Conservation (phyloP, 2,888 invertebrate species). For the Kuschelorhynchus macadamiae region DNA sequence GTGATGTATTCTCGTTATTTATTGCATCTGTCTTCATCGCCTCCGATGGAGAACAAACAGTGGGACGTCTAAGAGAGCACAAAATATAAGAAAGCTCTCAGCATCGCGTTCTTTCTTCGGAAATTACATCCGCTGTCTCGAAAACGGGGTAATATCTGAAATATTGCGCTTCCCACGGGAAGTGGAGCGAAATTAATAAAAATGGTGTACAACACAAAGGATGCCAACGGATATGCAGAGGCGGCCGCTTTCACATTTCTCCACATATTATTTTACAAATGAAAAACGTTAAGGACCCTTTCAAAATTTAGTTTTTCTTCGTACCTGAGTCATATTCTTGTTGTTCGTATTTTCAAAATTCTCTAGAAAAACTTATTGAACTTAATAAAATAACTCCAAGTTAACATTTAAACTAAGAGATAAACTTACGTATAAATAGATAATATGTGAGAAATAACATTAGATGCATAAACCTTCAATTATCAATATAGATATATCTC, state of each 20-base stretch:
- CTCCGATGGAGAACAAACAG: conserved; percentile 18
- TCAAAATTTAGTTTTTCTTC: no score
- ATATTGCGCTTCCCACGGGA: conserved; percentile 51
- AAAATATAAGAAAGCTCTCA: conserved; percentile 44
- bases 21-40: conserved; percentile 21
- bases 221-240: conserved; percentile 40
- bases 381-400: no score
- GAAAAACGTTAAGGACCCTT: no score
- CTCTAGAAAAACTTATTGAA: no score
- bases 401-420: no score
- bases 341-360: no score
- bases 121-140: conserved; percentile 48
- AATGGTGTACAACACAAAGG: conserved; percentile 48
- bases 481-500: no score
- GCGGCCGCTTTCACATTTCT: conserved; percentile 30
- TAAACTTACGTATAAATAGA: no score
- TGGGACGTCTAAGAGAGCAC: conserved; percentile 25
- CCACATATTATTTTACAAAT: conserved; percentile 31
- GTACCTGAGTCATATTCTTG: no score
- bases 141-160: conserved; percentile 50
- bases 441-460: no score
- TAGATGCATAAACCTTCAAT: no score
- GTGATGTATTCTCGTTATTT: conserved; percentile 23
- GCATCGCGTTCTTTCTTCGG: conserved; percentile 38
- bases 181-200: conserved; percentile 51